A percentile compares a stretch with the other conserved stretches of the same genome.
Evolutionary conservation across 2,888 invertebrate genomes (phyloP).

Genomic region (Zele albiditarsus): DNA sequence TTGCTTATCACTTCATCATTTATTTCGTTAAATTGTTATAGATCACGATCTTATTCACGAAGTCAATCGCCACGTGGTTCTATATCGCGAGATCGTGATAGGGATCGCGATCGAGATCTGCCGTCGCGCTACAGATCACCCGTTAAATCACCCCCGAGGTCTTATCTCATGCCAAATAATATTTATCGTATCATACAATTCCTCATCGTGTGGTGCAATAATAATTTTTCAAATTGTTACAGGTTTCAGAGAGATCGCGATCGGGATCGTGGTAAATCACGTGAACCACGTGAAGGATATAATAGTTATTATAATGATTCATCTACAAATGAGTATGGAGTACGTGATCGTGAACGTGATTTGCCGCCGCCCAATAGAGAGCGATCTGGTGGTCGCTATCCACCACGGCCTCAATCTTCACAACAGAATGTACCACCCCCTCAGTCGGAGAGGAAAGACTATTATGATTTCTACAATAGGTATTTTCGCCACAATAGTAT

Average conservation of each 20-base stretch:
- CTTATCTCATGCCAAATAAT: slow-evolving; percentile 31
- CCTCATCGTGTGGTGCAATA: not conserved
- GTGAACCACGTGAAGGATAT: slow-evolving; percentile 66
- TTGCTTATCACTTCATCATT: slow-evolving; percentile 5
- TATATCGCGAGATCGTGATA: slow-evolving; percentile 72
- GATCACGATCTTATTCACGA: slow-evolving; percentile 80
- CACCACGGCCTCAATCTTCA: slow-evolving; percentile 63
- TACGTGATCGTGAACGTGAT: slow-evolving; percentile 66
- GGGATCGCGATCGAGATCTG: slow-evolving; percentile 61
- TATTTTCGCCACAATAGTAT: slow-evolving; percentile 72
- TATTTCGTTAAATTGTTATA: slow-evolving; percentile 64
- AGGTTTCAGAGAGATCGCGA: slow-evolving; percentile 70
- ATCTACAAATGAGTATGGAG: slow-evolving; percentile 67
- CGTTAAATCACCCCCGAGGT: slow-evolving; percentile 69
- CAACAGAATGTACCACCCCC: slow-evolving; percentile 65
- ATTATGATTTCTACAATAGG: slow-evolving; percentile 74
- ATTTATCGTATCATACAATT: not conserved
- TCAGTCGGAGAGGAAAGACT: slow-evolving; percentile 72
- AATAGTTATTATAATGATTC: slow-evolving; percentile 68
- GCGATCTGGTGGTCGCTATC: slow-evolving; percentile 60
- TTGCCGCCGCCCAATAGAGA: slow-evolving; percentile 58
- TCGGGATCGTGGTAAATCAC: slow-evolving; percentile 66
- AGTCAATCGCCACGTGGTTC: slow-evolving; percentile 76
- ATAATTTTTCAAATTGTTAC: slow-evolving; percentile 34
- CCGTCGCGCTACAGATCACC: slow-evolving; percentile 69